Percentiles rank a stretch among this genome's conserved stretches.
These are phyloP conservation scores for Morone saxatilis DNA, from an alignment of 2,113 vertebrate species.

Conservation along the genomic window DNA sequence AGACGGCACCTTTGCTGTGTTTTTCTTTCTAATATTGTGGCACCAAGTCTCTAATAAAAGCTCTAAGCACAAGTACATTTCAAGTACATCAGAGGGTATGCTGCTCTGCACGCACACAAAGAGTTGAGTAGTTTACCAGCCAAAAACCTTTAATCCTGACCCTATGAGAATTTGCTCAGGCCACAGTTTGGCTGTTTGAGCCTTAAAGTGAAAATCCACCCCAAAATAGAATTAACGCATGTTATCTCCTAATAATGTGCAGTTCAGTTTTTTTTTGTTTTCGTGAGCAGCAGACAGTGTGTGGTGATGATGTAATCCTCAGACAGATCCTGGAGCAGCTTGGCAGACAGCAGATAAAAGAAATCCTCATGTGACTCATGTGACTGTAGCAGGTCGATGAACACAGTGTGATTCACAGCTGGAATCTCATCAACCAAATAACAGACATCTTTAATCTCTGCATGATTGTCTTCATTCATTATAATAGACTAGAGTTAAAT, in stretches of 20 bases:
- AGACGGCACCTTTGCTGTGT: too few species aligned
- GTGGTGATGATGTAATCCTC: background rate
- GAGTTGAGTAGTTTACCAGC: background rate
- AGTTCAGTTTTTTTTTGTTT: background rate
- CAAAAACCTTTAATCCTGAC: slow-evolving; percentile 44
- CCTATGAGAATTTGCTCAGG: background rate
- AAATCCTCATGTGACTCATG: background rate
- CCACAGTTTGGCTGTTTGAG: background rate
- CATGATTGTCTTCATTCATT: too few species aligned
- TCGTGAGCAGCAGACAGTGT: background rate
- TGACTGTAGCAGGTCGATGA: background rate
- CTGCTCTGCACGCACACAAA: slow-evolving; percentile 1
- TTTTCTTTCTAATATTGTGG: background rate
- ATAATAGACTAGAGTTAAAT: too few species aligned
- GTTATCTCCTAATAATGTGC: background rate
- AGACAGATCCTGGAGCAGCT: background rate
- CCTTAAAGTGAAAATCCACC: background rate
- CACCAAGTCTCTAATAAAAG: background rate
- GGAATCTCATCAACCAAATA: background rate
- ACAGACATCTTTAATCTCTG: too few species aligned
- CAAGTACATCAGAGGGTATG: background rate
- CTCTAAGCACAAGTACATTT: background rate
- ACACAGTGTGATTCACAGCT: background rate
- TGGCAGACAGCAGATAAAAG: background rate
- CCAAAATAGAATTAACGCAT: background rate